Evolutionary conservation across 2,113 vertebrate genomes (phyloP).

Genomic region (Nothocercus julius): DNA sequence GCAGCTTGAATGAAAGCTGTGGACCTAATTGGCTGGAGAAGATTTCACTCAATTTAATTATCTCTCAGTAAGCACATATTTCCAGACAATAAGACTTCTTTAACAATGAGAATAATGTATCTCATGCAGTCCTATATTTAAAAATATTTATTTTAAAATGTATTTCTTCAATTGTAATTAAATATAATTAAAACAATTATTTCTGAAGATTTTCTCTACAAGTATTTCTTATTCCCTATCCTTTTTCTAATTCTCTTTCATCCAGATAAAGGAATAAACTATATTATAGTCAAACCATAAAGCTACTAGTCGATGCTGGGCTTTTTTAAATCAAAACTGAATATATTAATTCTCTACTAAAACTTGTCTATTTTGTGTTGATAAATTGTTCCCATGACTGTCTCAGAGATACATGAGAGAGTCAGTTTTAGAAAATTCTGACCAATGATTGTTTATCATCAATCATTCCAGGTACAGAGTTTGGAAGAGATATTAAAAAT

Average conservation of each 20-base stretch:
- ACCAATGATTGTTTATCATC: background rate
- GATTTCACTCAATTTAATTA: slow-evolving; percentile 2
- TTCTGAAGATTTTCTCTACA: background rate
- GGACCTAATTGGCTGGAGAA: background rate
- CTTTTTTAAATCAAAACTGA: background rate
- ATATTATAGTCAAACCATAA: background rate
- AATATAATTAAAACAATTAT: background rate
- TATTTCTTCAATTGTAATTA: background rate
- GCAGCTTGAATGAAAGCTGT: background rate
- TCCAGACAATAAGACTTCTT: background rate
- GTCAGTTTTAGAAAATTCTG: slow-evolving; percentile 17
- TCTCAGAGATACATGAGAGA: background rate
- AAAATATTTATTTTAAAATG: background rate
- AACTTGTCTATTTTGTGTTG: background rate
- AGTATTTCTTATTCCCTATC: background rate
- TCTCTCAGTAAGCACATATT: background rate
- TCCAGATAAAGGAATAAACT: background rate
- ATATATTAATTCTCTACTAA: background rate
- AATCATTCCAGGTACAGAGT: background rate
- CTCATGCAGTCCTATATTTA: background rate
- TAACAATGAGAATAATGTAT: background rate
- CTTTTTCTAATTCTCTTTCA: background rate
- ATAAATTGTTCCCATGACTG: background rate
- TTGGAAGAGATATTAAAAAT: slow-evolving; percentile 14
- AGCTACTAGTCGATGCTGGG: background rate